phyloP scores from a whole-genome alignment of 2,797 vertebrate species.

The Ficedula albicollis region DNA sequence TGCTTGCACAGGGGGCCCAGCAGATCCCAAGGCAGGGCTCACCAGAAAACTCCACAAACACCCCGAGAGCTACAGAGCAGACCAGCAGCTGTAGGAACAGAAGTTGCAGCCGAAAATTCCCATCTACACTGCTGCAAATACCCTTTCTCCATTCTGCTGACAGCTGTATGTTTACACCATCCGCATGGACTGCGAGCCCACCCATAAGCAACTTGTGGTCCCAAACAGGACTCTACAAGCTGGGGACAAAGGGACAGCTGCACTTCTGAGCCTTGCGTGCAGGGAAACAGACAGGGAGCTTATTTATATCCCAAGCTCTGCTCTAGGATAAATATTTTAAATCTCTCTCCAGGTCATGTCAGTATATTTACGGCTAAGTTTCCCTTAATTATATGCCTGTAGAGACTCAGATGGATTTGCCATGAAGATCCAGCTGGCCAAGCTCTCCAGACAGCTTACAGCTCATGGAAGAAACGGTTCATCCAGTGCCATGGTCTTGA shows the following conservation, averaged over 20 bases:
- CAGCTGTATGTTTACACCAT: background rate
- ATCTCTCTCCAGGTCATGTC: background rate
- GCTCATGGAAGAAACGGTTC: background rate
- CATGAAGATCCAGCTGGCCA: slow-evolving; percentile 6
- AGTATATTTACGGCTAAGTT: slow-evolving; percentile 19
- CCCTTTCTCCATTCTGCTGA: background rate
- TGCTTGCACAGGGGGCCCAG: background rate
- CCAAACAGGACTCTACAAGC: background rate
- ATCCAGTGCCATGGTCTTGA: background rate
- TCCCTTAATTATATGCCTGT: background rate
- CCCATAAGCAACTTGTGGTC: background rate
- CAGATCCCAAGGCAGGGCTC: background rate
- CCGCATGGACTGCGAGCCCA: background rate
- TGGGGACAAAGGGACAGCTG: slow-evolving; percentile 29
- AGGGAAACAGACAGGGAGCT: slow-evolving; percentile 29
- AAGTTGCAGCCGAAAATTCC: background rate
- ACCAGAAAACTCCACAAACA: background rate
- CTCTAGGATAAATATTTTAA: slow-evolving; percentile 51
- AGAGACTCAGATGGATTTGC: slow-evolving; percentile 6
- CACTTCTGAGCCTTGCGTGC: background rate
- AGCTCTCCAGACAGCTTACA: background rate
- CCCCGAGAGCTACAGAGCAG: background rate
- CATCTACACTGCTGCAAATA: background rate
- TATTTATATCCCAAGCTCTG: slow-evolving; percentile 35
- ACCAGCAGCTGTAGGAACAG: background rate